These are phyloP conservation scores for Cotesia vestalis DNA, from an alignment of 1,140 invertebrate species.

Conservation along the genomic window DNA sequence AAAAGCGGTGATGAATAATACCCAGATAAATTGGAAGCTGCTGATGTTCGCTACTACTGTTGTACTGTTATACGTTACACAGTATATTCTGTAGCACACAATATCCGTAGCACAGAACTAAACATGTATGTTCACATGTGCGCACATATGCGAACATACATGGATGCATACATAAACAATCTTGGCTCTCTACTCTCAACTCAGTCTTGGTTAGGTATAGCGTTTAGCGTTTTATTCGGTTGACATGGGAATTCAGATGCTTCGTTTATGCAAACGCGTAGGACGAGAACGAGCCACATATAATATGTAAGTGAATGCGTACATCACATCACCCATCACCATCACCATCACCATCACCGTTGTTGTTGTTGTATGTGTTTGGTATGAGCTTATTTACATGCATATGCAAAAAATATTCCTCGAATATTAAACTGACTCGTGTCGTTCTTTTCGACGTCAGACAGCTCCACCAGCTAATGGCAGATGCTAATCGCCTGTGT, in stretches of 20 bases:
- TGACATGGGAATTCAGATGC: conserved; percentile 27
- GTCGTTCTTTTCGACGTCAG: conserved; percentile 38
- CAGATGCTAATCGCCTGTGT: conserved; percentile 36
- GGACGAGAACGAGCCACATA: not conserved
- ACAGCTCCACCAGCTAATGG: conserved; percentile 33
- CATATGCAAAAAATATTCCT: conserved; percentile 33
- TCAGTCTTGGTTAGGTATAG: not conserved
- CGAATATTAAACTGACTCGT: conserved; percentile 41
- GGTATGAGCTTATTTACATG: conserved; percentile 11
- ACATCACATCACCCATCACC: not conserved
- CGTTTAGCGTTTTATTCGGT: not conserved
- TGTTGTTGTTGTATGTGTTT: no score
- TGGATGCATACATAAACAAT: not conserved
- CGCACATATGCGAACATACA: no score
- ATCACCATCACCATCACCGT: no score
- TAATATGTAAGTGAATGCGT: not conserved
- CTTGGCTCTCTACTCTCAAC: not conserved
- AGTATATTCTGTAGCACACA: no score
- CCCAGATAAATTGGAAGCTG: no score
- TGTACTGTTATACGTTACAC: no score
- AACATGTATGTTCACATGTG: no score
- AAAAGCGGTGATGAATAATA: no score
- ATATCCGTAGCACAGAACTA: no score
- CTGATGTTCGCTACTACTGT: no score
- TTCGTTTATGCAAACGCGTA: not conserved